Conservation (phyloP, 1,140 invertebrate genomes). For the Dryas iulia region DNA sequence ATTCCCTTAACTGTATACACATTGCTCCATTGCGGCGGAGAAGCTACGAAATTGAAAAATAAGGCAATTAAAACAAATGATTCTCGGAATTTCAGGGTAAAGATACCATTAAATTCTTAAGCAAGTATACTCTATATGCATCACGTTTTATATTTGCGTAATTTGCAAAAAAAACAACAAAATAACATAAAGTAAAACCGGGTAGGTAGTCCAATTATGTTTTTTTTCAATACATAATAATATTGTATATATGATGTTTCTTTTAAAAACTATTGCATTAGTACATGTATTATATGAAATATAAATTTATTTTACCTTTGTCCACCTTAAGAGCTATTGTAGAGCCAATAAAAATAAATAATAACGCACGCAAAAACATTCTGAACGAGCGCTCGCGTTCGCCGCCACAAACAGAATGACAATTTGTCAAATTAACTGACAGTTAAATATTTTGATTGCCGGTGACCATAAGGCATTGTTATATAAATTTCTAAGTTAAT, state of each 20-base stretch:
- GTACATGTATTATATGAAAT: not conserved
- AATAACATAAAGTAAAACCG: not conserved
- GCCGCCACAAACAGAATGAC: constrained; percentile 31
- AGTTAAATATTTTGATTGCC: constrained; percentile 9
- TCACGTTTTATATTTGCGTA: not conserved
- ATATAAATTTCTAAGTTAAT: not conserved
- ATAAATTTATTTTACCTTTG: constrained; percentile 26
- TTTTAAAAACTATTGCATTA: too few relatives aligned
- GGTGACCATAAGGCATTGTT: not conserved
- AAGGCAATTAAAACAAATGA: constrained; percentile 10
- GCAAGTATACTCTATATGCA: too few relatives aligned
- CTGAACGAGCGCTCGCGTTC: constrained; percentile 15
- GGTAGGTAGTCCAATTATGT: not conserved
- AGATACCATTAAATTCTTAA: not conserved
- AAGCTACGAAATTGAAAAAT: constrained; percentile 42
- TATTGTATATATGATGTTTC: too few relatives aligned
- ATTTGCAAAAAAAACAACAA: not conserved
- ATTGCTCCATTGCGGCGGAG: constrained; percentile 84
- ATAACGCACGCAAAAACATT: constrained; percentile 29
- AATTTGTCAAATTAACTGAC: constrained; percentile 18
- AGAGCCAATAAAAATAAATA: constrained; percentile 24
- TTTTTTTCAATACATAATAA: not conserved
- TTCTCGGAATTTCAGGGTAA: not conserved
- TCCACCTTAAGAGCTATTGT: constrained; percentile 20
- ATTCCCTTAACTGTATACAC: constrained; percentile 88